Percentiles rank a stretch among this genome's conserved stretches.
Conservation (phyloP, 53 echinoderm and acorn worm species). For the Holothuria scabra region DNA sequence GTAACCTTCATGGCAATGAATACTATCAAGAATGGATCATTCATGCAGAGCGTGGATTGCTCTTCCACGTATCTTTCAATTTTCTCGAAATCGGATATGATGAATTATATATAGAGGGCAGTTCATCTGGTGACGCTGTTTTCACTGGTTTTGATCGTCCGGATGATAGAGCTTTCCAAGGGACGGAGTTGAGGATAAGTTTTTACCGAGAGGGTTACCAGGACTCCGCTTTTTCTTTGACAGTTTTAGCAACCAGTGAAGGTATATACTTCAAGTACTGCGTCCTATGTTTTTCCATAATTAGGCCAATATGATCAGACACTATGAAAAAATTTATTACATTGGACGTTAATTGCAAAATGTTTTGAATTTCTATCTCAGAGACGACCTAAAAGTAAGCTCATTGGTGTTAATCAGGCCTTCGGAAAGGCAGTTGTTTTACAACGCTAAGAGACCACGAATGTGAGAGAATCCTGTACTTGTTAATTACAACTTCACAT, state of each 20-base stretch:
- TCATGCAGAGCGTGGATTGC: not conserved
- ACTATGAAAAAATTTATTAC: no score
- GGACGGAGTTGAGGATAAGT: not conserved
- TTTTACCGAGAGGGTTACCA: not conserved
- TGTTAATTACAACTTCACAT: no score
- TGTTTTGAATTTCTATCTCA: no score
- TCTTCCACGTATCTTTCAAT: not conserved
- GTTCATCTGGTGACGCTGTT: not conserved
- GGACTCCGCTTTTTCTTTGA: not conserved
- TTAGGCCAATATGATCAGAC: no score
- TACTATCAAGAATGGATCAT: not conserved
- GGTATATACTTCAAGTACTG: not conserved
- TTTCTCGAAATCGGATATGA: not conserved
- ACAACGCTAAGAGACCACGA: no score
- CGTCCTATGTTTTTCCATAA: no score
- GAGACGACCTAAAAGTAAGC: no score
- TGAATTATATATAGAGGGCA: not conserved
- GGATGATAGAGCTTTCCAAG: not conserved
- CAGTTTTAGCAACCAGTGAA: conserved; percentile 8
- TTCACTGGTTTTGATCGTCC: not conserved
- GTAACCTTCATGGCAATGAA: not conserved
- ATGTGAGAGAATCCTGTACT: no score
- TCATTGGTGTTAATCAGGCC: no score
- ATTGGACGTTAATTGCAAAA: no score
- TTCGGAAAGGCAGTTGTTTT: no score